Conservation (phyloP, 2,797 vertebrate genomes). For the Macropus fuliginosus region DNA sequence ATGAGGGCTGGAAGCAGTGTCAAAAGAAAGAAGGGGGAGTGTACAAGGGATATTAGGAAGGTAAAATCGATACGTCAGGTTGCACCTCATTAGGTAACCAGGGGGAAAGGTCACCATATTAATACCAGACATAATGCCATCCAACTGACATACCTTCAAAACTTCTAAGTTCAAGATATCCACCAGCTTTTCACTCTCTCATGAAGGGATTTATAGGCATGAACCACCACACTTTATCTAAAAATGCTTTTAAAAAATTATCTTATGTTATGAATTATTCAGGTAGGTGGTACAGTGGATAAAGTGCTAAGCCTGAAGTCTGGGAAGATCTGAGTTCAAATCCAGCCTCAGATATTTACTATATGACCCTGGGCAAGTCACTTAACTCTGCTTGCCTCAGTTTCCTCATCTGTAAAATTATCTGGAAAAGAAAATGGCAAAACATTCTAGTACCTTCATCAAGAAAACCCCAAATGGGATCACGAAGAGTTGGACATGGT, state of each 20-base stretch:
- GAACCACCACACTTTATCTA: not conserved
- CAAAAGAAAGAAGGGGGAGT: not conserved
- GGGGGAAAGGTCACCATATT: not conserved
- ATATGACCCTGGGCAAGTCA: not conserved
- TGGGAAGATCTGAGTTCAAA: not conserved
- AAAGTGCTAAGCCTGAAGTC: not conserved
- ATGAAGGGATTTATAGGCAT: not conserved
- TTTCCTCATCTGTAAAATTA: not conserved
- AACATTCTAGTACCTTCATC: not conserved
- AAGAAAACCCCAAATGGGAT: not conserved
- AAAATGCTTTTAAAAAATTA: not conserved
- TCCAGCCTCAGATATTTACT: not conserved
- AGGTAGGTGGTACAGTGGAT: not conserved
- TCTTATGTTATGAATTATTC: not conserved
- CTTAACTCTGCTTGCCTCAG: not conserved
- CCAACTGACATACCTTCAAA: not conserved
- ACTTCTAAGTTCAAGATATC: not conserved
- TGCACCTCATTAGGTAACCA: not conserved
- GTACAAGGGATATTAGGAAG: not conserved
- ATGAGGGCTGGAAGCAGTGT: not conserved
- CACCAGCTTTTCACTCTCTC: not conserved
- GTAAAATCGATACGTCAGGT: not conserved
- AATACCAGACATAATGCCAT: not conserved
- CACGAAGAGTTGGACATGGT: not conserved
- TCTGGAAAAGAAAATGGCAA: not conserved